Conservation (phyloP, 2,113 vertebrate genomes). For the Elephas maximus region DNA sequence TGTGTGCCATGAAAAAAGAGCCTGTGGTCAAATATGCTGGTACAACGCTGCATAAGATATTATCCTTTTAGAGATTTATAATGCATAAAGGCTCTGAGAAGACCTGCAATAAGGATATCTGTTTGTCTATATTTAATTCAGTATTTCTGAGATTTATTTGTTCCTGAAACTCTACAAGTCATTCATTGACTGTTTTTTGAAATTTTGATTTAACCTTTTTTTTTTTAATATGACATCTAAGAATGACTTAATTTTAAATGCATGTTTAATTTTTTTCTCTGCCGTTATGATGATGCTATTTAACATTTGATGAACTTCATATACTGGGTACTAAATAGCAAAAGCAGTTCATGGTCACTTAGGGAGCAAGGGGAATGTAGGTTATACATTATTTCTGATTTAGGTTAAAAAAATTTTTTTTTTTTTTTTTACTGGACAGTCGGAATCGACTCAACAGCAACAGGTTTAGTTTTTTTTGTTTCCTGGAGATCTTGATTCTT, state of each 20-base stretch:
- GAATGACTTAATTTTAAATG: constrained; percentile 40
- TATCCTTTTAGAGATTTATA: not conserved
- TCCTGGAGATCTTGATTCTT: not conserved
- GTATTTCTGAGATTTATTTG: constrained; percentile 29
- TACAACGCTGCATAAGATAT: not conserved
- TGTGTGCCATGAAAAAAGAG: not conserved
- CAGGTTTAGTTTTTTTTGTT: not conserved
- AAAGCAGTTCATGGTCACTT: not conserved
- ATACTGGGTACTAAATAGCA: not conserved
- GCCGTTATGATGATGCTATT: not conserved
- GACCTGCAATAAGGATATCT: not conserved
- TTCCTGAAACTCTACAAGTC: not conserved
- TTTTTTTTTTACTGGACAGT: too few species aligned
- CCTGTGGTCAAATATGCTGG: not conserved
- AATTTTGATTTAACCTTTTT: not conserved
- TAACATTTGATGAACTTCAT: not conserved
- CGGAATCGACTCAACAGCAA: too few species aligned
- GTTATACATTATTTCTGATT: not conserved
- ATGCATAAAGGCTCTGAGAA: not conserved
- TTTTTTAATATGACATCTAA: constrained; percentile 17
- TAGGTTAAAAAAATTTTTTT: not conserved
- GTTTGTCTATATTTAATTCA: not conserved
- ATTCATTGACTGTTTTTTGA: not conserved
- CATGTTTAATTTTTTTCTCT: constrained; percentile 29
- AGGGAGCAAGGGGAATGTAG: constrained; percentile 18